Conservation (phyloP, 2,888 invertebrate genomes). For the Psococerastis gibbosa region DNA sequence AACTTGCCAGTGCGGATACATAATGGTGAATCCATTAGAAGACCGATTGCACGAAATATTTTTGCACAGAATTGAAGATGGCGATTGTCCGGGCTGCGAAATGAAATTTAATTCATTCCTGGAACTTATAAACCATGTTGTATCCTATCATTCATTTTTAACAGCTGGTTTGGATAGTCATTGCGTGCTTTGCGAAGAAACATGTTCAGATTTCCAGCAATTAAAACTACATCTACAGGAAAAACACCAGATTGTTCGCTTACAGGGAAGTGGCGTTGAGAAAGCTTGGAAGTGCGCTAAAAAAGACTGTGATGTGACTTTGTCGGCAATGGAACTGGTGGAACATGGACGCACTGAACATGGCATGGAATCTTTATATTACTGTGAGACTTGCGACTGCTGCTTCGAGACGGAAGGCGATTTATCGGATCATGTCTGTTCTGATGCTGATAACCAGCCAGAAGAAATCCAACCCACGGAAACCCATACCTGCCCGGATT, state of each 20-base stretch:
- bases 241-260: not conserved
- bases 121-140: not conserved
- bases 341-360: too few relatives aligned
- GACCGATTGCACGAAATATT: conserved; percentile 1
- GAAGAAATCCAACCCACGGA: too few relatives aligned
- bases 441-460: not conserved
- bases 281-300: not conserved
- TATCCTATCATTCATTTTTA: conserved; percentile 1
- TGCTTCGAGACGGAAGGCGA: not conserved
- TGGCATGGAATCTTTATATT: too few relatives aligned
- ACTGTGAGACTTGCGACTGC: not conserved
- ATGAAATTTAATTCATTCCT: not conserved
- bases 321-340: not conserved
- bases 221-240: not conserved
- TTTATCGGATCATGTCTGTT: not conserved
- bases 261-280: not conserved
- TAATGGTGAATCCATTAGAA: not conserved
- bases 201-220: not conserved
- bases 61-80: not conserved
- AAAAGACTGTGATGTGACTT: not conserved
- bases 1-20: not conserved
- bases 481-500: not conserved
- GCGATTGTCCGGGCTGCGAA: not conserved
- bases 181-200: not conserved
- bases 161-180: not conserved